Percentiles rank a stretch among this genome's conserved stretches.
Conservation (phyloP, 2,797 vertebrate genomes). For the Melanotaenia boesemani region DNA sequence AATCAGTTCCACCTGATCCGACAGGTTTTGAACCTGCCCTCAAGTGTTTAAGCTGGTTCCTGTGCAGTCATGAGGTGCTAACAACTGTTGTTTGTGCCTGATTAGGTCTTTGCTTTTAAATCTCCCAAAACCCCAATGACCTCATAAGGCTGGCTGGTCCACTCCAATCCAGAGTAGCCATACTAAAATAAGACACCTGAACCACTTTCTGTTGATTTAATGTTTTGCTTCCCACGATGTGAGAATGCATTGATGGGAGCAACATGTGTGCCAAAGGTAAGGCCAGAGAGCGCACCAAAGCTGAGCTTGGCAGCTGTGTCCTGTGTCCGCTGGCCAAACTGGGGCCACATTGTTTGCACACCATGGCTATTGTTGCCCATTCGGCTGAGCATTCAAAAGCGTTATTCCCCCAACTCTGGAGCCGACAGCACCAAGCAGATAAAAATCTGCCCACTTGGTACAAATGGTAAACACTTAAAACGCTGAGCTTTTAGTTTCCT, state of each 20-base stretch:
- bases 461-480: slow-evolving; percentile 84
- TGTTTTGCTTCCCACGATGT: not conserved
- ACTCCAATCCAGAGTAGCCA: not conserved
- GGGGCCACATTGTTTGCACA: slow-evolving; percentile 81
- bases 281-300: slow-evolving; percentile 29
- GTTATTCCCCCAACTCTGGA: slow-evolving; percentile 83
- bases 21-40: slow-evolving; percentile 11
- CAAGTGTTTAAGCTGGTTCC: not conserved
- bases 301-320: slow-evolving; percentile 72
- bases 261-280: slow-evolving; percentile 63
- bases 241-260: slow-evolving; percentile 32
- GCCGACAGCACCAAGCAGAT: slow-evolving; percentile 79
- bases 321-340: slow-evolving; percentile 62
- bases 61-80: too few species aligned
- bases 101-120: slow-evolving; percentile 1
- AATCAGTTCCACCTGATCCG: slow-evolving; percentile 4
- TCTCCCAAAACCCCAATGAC: slow-evolving; percentile 17
- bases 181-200: slow-evolving; percentile 14
- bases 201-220: slow-evolving; percentile 10
- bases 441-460: slow-evolving; percentile 90
- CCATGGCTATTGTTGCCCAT: slow-evolving; percentile 81
- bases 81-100: not conserved
- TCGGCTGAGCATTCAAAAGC: slow-evolving; percentile 86
- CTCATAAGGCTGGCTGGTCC: not conserved
- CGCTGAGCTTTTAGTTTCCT: slow-evolving; percentile 84